Evolutionary conservation across 2,888 invertebrate genomes (phyloP).

Genomic region (Autographa gamma): DNA sequence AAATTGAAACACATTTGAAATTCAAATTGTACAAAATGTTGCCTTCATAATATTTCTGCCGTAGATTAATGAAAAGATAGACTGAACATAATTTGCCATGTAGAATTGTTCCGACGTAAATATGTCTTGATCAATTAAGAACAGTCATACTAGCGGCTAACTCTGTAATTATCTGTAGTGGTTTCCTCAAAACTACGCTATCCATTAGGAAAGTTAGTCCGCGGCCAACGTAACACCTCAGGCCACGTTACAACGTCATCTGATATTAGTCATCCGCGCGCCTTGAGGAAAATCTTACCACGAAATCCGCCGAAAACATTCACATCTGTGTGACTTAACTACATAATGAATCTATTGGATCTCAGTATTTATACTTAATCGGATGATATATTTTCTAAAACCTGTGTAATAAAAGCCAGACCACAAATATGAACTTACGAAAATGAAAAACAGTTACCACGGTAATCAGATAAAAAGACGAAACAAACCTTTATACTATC

Average conservation of each 20-base stretch:
- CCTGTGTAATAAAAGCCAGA: not conserved
- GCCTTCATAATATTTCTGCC: conserved; percentile 39
- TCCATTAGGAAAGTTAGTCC: conserved; percentile 82
- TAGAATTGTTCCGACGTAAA: conserved; percentile 63
- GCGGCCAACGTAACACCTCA: conserved; percentile 61
- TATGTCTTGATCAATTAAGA: conserved; percentile 80
- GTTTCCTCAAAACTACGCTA: conserved; percentile 80
- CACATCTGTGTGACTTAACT: conserved; percentile 53
- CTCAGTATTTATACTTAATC: not conserved
- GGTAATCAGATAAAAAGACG: not conserved
- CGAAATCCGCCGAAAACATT: conserved; percentile 52
- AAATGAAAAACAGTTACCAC: not conserved
- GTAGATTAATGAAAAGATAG: conserved; percentile 51
- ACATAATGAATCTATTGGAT: conserved; percentile 43
- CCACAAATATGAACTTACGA: not conserved
- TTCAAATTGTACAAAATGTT: conserved; percentile 59
- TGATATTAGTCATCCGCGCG: conserved; percentile 77
- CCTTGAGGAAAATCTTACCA: conserved; percentile 73
- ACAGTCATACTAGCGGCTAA: conserved; percentile 75
- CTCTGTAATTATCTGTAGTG: conserved; percentile 83
- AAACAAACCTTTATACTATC: not conserved
- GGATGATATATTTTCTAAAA: not conserved
- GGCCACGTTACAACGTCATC: conserved; percentile 72
- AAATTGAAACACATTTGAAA: conserved; percentile 62
- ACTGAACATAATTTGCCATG: conserved; percentile 42